A percentile compares a stretch with the other conserved stretches of the same genome.
Evolutionary conservation across 2,797 vertebrate species (phyloP).

Genomic region (Perodicticus potto): DNA sequence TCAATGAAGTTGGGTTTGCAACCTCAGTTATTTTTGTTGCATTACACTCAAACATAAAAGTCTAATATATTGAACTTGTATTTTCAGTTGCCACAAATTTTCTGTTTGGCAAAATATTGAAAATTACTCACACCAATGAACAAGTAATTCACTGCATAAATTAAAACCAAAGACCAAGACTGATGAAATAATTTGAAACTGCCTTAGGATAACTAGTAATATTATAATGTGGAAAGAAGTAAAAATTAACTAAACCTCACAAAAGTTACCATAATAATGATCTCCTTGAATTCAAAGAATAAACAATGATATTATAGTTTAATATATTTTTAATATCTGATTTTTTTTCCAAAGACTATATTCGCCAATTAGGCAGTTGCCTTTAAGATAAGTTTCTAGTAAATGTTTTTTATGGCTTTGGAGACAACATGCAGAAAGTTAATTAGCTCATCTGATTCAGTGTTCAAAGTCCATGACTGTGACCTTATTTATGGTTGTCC

Average conservation of each 20-base stretch:
- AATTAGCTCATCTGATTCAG: neutral
- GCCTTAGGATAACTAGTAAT: slow-evolving; percentile 47
- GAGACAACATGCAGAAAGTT: neutral
- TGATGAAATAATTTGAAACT: slow-evolving; percentile 65
- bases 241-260: slow-evolving; percentile 45
- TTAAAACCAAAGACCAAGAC: slow-evolving; percentile 76
- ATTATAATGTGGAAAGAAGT: neutral
- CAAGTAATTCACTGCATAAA: slow-evolving; percentile 80
- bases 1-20: slow-evolving; percentile 70
- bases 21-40: slow-evolving; percentile 74
- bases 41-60: slow-evolving; percentile 53
- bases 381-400: slow-evolving; percentile 24
- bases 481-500: neutral
- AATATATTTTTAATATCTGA: neutral
- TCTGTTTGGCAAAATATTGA: slow-evolving; percentile 82
- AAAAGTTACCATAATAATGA: neutral
- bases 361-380: neutral
- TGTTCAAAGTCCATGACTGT: neutral
- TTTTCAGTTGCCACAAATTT: slow-evolving; percentile 75
- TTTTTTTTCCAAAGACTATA: slow-evolving; percentile 43
- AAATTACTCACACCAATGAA: slow-evolving; percentile 83
- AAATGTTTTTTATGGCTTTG: neutral
- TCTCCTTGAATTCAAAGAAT: slow-evolving; percentile 25
- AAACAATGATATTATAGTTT: slow-evolving; percentile 36
- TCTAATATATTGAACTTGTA: slow-evolving; percentile 70